A percentile compares a stretch with the other conserved stretches of the same genome.
Conservation (phyloP, 2,888 invertebrate genomes). For the Choreutis nemorana region DNA sequence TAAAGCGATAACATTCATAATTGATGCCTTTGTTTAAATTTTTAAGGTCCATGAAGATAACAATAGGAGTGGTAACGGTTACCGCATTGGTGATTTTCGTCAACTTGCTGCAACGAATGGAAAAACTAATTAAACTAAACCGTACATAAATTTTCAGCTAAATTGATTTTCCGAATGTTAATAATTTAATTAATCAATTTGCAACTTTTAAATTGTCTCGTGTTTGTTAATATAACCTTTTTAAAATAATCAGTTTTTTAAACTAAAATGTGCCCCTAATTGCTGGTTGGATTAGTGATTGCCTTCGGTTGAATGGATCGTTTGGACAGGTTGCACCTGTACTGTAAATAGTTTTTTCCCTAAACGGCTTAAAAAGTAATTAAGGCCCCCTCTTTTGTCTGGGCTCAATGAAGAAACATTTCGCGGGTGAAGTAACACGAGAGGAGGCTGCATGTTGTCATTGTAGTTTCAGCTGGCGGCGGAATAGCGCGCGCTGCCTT, state of each 20-base stretch:
- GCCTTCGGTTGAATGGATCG: no score
- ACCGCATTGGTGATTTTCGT: conserved; percentile 41
- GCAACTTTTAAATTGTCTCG: no score
- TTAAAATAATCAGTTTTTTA: no score
- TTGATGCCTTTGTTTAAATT: conserved; percentile 6
- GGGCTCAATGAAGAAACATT: conserved; percentile 24
- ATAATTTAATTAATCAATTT: no score
- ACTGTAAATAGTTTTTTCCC: conserved; percentile 30
- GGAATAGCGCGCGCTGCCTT: conserved; percentile 23
- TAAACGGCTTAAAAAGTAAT: conserved; percentile 33
- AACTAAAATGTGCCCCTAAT: no score
- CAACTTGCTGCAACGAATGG: conserved; percentile 36
- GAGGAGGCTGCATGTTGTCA: conserved; percentile 36
- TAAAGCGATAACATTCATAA: no score
- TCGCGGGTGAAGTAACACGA: conserved; percentile 39
- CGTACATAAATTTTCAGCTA: no score
- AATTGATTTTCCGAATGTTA: no score
- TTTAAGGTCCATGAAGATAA: conserved; percentile 53
- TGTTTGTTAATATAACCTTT: no score
- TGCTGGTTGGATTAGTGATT: no score
- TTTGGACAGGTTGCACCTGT: conserved; percentile 33
- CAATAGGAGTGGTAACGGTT: conserved; percentile 41
- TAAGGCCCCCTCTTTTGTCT: conserved; percentile 25
- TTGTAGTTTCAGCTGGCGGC: conserved; percentile 30
- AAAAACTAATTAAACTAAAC: conserved; percentile 27